A percentile compares a stretch with the other conserved stretches of the same genome.
phyloP scores from a whole-genome alignment of 1,140 invertebrate species.

The Telenomus remus region DNA sequence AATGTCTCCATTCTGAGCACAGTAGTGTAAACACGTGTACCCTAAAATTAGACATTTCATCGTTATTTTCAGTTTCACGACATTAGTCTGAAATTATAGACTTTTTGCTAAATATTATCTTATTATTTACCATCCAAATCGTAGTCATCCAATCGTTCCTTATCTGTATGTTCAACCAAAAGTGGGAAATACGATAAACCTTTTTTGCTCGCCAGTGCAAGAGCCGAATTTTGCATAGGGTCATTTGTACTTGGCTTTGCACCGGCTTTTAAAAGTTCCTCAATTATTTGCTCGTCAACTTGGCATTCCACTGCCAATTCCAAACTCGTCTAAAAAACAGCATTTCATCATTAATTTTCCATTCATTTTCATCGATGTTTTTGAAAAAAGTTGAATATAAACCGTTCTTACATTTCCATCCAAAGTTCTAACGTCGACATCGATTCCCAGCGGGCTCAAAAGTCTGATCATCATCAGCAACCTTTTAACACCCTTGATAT shows the following conservation, averaged over 20 bases:
- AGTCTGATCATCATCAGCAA: conserved; percentile 56
- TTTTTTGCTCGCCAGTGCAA: conserved; percentile 62
- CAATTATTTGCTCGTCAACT: conserved; percentile 46
- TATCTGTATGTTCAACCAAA: not conserved
- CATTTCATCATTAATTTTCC: conserved; percentile 5
- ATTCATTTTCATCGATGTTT: too few relatives aligned
- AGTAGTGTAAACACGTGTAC: conserved; percentile 52
- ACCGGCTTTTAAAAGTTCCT: conserved; percentile 55
- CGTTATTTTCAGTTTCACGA: too few relatives aligned
- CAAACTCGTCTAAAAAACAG: conserved; percentile 61
- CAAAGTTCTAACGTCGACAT: conserved; percentile 51
- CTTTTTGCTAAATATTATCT: not conserved
- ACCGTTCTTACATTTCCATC: conserved; percentile 56
- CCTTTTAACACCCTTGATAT: conserved; percentile 49
- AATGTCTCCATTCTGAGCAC: conserved; percentile 35
- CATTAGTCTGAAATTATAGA: too few relatives aligned
- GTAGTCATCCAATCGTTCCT: not conserved
- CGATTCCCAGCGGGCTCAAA: conserved; percentile 16
- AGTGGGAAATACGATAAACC: conserved; percentile 12
- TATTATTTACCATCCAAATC: conserved; percentile 16
- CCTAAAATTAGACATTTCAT: conserved; percentile 46
- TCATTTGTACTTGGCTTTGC: conserved; percentile 53
- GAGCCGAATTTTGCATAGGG: conserved; percentile 57
- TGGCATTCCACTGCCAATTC: conserved; percentile 61
- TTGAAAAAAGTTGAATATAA: too few relatives aligned